These are phyloP conservation scores for Gnatocerus cornutus DNA, from an alignment of 2,888 invertebrate genomes.

Conservation along the genomic window DNA sequence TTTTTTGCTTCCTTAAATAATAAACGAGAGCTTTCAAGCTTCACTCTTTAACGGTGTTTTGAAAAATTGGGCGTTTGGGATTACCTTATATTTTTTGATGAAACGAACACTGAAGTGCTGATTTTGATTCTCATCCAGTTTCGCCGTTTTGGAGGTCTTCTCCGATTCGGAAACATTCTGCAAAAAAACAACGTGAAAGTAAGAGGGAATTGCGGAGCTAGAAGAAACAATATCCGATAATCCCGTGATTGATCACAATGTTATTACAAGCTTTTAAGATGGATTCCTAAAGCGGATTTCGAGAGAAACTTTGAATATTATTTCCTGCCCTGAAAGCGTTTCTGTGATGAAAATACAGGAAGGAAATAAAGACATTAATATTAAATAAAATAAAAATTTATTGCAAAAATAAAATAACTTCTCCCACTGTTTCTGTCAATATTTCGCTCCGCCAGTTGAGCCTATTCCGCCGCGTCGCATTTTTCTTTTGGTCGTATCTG, in stretches of 20 bases:
- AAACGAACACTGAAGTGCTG: slow-evolving; percentile 32
- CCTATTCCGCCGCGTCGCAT: too few relatives aligned
- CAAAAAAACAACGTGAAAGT: slow-evolving; percentile 17
- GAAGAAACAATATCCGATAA: slow-evolving; percentile 25
- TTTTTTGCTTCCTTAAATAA: slow-evolving; percentile 1
- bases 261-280: slow-evolving; percentile 24
- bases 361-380: neutral
- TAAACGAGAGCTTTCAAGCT: slow-evolving; percentile 3
- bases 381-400: neutral
- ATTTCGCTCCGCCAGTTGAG: too few relatives aligned
- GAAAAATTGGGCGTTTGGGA: neutral
- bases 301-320: neutral
- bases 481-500: too few relatives aligned
- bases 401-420: neutral
- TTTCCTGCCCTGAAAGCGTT: neutral
- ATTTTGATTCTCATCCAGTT: slow-evolving; percentile 3
- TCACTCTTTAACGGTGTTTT: neutral
- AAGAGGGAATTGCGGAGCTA: slow-evolving; percentile 8
- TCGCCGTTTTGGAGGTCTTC: neutral
- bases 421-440: too few relatives aligned
- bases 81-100: slow-evolving; percentile 71
- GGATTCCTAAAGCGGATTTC: slow-evolving; percentile 20
- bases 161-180: neutral
- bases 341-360: neutral
- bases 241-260: slow-evolving; percentile 28